phyloP scores from a whole-genome alignment of 2,797 vertebrate species.

The Cossypha heuglini region DNA sequence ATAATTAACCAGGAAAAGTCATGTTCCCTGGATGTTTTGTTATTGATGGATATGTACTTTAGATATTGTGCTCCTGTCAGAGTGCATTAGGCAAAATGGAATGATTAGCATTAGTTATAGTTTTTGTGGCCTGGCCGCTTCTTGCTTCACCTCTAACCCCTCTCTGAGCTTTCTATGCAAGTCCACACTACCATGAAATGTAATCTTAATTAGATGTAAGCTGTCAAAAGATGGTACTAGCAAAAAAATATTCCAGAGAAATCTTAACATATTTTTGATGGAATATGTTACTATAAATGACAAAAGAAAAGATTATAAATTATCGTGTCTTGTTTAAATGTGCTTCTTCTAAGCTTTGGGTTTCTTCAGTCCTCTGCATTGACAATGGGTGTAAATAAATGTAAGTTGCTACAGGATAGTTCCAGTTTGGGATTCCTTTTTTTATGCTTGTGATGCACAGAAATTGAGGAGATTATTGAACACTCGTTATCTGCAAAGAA shows the following conservation, averaged over 20 bases:
- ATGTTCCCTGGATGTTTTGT: slow-evolving; percentile 6
- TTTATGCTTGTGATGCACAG: not conserved
- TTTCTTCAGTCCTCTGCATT: not conserved
- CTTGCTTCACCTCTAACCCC: not conserved
- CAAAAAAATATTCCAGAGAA: not conserved
- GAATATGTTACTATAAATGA: not conserved
- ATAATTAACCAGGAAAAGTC: slow-evolving; percentile 21
- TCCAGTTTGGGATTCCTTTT: not conserved
- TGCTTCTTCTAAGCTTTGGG: not conserved
- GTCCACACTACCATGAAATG: not conserved
- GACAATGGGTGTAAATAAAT: not conserved
- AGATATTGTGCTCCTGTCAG: slow-evolving; percentile 40
- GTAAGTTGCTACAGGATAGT: not conserved
- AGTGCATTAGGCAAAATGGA: slow-evolving; percentile 25
- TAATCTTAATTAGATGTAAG: not conserved
- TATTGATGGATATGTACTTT: slow-evolving; percentile 40
- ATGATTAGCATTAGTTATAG: not conserved
- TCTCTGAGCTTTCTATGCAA: not conserved
- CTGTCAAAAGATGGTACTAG: not conserved
- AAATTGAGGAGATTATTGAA: not conserved
- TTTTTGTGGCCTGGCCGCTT: not conserved
- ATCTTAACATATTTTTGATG: not conserved
- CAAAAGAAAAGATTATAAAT: not conserved
- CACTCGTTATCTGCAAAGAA: not conserved
- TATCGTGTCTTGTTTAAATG: not conserved